phyloP scores from a whole-genome alignment of 2,888 invertebrate genomes.

The Sarcophaga subvicina region DNA sequence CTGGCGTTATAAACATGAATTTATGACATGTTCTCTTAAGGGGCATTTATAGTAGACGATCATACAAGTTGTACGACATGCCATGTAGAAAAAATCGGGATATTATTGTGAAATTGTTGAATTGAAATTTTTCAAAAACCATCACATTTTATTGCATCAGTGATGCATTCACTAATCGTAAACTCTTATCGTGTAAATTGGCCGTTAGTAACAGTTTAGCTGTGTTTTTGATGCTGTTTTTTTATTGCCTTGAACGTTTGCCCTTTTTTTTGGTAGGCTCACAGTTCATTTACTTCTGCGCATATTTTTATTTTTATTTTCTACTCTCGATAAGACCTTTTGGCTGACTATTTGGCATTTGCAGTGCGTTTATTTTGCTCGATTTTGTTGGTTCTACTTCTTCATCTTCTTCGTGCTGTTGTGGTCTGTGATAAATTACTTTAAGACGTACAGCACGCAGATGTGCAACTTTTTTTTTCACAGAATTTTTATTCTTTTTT shows the following conservation, averaged over 20 bases:
- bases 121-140: too few species aligned
- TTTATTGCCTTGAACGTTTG: background rate
- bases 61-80: too few species aligned
- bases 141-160: too few species aligned
- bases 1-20: too few species aligned
- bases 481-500: constrained; percentile 53
- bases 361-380: constrained; percentile 55
- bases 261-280: constrained; percentile 6
- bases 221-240: too few species aligned
- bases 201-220: too few species aligned
- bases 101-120: too few species aligned
- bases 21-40: too few species aligned
- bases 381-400: background rate
- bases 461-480: constrained; percentile 58
- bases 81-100: too few species aligned
- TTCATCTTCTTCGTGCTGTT: constrained; percentile 30
- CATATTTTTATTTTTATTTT: constrained; percentile 18
- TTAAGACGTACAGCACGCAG: constrained; percentile 66
- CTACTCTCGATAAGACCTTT: constrained; percentile 56
- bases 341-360: constrained; percentile 66
- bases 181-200: too few species aligned
- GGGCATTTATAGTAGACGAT: too few species aligned
- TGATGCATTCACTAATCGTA: too few species aligned
- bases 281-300: constrained; percentile 18
- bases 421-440: constrained; percentile 64